Percentiles rank a stretch among this genome's conserved stretches.
These are phyloP conservation scores for Hermodice carunculata DNA, from an alignment of 2,888 invertebrate genomes.

Conservation along the genomic window DNA sequence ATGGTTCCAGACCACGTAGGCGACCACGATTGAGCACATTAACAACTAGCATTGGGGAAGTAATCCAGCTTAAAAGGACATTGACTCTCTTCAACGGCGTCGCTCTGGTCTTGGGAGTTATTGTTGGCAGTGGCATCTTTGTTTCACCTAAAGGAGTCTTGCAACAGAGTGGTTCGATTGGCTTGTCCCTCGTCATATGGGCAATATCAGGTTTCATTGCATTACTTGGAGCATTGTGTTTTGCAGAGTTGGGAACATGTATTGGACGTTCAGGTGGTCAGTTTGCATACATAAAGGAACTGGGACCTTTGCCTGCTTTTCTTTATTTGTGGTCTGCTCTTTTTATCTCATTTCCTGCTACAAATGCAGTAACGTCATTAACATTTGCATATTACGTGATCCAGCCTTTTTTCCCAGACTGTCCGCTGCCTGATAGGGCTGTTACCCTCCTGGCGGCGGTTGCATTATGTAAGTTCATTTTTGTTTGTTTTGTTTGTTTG, in stretches of 20 bases:
- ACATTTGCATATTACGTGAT: constrained; percentile 65
- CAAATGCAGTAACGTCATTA: constrained; percentile 63
- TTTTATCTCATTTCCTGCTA: constrained; percentile 62
- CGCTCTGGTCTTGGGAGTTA: constrained; percentile 93
- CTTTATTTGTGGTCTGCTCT: constrained; percentile 65
- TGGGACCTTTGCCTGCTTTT: constrained; percentile 67
- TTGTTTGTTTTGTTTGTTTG: no score
- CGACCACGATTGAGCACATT: no score
- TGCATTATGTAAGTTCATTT: constrained; percentile 62
- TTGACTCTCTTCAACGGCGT: constrained; percentile 89
- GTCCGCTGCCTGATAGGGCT: constrained; percentile 54
- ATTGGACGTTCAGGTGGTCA: constrained; percentile 76
- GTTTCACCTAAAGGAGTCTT: constrained; percentile 1
- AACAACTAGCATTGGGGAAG: no score
- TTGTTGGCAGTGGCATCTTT: constrained; percentile 97
- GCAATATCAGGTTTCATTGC: constrained; percentile 82
- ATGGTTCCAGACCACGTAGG: no score
- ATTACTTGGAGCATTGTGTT: constrained; percentile 88
- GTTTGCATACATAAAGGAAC: constrained; percentile 71
- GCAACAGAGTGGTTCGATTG: constrained; percentile 78
- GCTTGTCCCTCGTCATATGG: constrained; percentile 89
- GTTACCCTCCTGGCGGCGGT: constrained; percentile 55
- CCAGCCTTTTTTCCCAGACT: constrained; percentile 59
- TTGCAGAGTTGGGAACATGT: constrained; percentile 91
- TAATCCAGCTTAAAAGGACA: constrained; percentile 82